These are phyloP conservation scores for Orycteropus afer DNA, from an alignment of 2,113 vertebrate genomes.

Conservation along the genomic window DNA sequence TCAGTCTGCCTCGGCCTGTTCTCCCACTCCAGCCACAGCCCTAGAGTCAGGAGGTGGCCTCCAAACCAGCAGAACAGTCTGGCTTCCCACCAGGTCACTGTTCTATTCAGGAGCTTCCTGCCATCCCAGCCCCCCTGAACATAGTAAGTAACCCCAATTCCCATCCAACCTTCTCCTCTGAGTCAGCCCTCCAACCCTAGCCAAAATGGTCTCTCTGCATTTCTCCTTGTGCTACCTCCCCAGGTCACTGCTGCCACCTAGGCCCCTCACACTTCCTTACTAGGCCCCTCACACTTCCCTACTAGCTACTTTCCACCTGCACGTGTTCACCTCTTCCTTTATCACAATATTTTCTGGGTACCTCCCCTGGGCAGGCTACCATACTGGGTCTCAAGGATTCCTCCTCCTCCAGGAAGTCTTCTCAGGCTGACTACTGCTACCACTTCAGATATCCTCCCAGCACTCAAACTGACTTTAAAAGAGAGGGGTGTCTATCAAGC, in stretches of 20 bases:
- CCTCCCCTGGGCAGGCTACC: background rate
- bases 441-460: background rate
- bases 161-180: background rate
- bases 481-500: background rate
- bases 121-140: background rate
- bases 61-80: background rate
- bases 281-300: too few relatives aligned
- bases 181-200: fast-evolving
- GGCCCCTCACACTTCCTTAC: background rate
- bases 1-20: background rate
- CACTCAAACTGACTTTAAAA: background rate
- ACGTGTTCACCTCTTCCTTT: background rate
- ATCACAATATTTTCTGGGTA: background rate
- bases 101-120: background rate
- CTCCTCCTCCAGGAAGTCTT: background rate
- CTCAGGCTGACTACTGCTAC: background rate
- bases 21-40: background rate
- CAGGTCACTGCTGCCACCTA: fast-evolving
- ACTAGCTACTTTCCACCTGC: too few relatives aligned
- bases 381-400: background rate
- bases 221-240: background rate
- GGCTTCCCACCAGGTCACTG: background rate
- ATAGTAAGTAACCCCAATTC: background rate
- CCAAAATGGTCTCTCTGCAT: background rate
- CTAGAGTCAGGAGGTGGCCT: background rate